Conservation (phyloP, 2,113 vertebrate genomes). For the Ivindomyrus marchei region DNA sequence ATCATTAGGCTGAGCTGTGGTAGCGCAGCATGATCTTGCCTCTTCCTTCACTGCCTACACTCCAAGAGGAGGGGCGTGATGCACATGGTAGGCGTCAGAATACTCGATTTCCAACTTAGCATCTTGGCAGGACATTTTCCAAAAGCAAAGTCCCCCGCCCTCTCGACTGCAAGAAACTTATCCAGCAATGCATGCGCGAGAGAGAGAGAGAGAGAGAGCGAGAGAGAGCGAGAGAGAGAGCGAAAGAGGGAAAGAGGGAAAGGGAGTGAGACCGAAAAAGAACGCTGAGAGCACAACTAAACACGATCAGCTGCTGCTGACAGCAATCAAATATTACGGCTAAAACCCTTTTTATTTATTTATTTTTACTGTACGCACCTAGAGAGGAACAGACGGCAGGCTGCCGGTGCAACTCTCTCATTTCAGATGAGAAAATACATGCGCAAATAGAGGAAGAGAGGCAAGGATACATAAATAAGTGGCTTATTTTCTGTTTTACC, state of each 20-base stretch:
- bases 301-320: constrained; percentile 44
- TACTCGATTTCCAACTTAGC: constrained; percentile 98
- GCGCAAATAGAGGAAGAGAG: constrained; percentile 28
- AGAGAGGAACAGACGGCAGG: constrained; percentile 27
- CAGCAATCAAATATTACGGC: constrained; percentile 21
- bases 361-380: constrained; percentile 10
- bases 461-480: constrained; percentile 25
- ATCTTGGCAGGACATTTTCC: constrained; percentile 97
- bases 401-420: constrained; percentile 24
- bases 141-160: constrained; percentile 67
- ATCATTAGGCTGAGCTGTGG: constrained; percentile 56
- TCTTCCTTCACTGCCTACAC: constrained; percentile 67
- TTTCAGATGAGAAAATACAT: constrained; percentile 32
- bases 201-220: constrained; percentile 42
- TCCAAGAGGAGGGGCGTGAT: constrained; percentile 69
- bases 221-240: constrained; percentile 43
- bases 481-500: constrained; percentile 52
- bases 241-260: constrained; percentile 28
- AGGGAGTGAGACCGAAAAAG: constrained; percentile 28
- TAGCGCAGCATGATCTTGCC: constrained; percentile 66
- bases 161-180: constrained; percentile 71
- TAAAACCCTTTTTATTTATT: constrained; percentile 15
- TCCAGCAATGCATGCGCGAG: constrained; percentile 59
- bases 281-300: constrained; percentile 22
- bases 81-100: constrained; percentile 67